Percentiles rank a stretch among this genome's conserved stretches.
Conservation (phyloP, 1,140 invertebrate genomes). For the Drosophila baimaii region DNA sequence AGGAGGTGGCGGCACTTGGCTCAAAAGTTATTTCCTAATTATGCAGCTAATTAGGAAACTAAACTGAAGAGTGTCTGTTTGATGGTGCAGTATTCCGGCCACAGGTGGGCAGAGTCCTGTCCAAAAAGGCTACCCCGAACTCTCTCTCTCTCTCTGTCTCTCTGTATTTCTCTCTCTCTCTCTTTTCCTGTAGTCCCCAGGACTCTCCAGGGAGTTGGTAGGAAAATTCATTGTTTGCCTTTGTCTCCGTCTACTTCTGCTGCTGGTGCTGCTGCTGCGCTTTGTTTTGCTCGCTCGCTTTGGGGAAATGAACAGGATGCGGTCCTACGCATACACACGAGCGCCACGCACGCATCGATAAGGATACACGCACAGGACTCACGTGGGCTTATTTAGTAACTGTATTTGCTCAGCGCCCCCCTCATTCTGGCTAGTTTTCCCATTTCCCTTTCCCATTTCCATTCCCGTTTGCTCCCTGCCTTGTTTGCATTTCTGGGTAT, state of each 20-base stretch:
- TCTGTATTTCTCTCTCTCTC: no score
- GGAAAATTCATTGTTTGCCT: slow-evolving; percentile 8
- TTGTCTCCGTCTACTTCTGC: slow-evolving; percentile 11
- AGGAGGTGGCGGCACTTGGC: slow-evolving; percentile 1
- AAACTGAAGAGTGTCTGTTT: background rate
- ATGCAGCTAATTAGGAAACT: slow-evolving; percentile 36
- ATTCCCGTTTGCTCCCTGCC: background rate
- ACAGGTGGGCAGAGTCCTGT: slow-evolving; percentile 20
- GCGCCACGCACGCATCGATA: background rate
- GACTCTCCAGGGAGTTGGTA: no score
- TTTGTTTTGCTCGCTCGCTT: slow-evolving; percentile 16
- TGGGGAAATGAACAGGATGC: slow-evolving; percentile 47
- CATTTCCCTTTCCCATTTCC: slow-evolving; percentile 23
- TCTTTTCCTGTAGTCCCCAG: no score
- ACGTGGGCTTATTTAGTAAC: slow-evolving; percentile 45
- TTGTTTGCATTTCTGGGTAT: slow-evolving; percentile 17
- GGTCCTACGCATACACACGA: slow-evolving; percentile 20
- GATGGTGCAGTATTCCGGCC: slow-evolving; percentile 12
- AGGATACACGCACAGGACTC: slow-evolving; percentile 16
- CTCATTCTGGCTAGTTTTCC: slow-evolving; percentile 27
- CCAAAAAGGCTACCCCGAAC: background rate
- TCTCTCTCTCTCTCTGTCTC: no score
- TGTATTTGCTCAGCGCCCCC: slow-evolving; percentile 36
- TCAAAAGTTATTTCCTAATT: slow-evolving; percentile 15
- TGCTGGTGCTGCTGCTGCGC: slow-evolving; percentile 2